phyloP scores from a whole-genome alignment of 2,113 vertebrate species.

The Neofelis nebulosa region DNA sequence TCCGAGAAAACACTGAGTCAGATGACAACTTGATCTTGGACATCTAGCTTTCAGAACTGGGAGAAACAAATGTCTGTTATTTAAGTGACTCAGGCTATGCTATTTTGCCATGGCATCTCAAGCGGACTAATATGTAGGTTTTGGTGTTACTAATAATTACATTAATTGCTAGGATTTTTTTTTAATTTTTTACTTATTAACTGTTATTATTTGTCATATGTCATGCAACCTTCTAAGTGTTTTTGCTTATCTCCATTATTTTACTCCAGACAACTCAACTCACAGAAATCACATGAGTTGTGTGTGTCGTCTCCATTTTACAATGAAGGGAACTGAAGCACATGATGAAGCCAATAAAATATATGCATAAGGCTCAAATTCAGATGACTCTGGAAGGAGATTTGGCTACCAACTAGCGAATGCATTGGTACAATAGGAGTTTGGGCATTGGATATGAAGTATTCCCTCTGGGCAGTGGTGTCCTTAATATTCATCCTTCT shows the following conservation, averaged over 20 bases:
- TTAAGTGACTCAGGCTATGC: neutral
- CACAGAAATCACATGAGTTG: neutral
- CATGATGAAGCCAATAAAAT: neutral
- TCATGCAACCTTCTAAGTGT: neutral
- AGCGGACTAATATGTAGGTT: neutral
- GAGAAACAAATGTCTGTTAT: neutral
- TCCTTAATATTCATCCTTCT: neutral
- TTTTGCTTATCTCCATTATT: neutral
- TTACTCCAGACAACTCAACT: neutral
- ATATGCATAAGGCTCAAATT: neutral
- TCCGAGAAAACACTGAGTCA: neutral
- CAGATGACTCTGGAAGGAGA: neutral
- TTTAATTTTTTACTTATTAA: neutral
- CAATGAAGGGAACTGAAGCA: neutral
- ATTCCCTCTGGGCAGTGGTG: neutral
- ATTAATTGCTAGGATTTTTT: neutral
- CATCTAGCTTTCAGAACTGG: neutral
- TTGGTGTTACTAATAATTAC: neutral
- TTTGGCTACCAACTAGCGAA: neutral
- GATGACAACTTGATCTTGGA: neutral
- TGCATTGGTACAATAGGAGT: rapidly evolving
- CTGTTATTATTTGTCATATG: neutral
- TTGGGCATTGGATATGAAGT: neutral
- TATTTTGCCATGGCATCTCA: neutral
- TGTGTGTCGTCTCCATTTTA: neutral